phyloP scores from a whole-genome alignment of 2,797 vertebrate genomes.

The Molothrus ater region DNA sequence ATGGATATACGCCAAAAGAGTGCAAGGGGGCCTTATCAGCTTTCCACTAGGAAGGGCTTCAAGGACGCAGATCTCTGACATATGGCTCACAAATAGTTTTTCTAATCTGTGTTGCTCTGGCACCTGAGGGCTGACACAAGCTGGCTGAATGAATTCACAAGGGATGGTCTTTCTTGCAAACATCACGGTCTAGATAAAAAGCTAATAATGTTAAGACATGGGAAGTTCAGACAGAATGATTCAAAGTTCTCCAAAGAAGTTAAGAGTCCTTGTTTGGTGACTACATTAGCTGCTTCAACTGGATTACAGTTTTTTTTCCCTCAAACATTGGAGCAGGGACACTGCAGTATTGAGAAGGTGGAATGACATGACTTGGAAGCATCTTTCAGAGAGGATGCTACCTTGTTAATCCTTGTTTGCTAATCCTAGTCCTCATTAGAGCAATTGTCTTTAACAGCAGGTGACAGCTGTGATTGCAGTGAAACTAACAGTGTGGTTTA shows the following conservation, averaged over 20 bases:
- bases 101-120: not conserved
- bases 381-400: not conserved
- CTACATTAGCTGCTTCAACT: not conserved
- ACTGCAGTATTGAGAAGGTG: not conserved
- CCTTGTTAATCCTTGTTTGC: slow-evolving; percentile 18
- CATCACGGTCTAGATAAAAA: not conserved
- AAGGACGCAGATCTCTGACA: not conserved
- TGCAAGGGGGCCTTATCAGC: not conserved
- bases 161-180: not conserved
- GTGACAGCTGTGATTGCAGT: slow-evolving; percentile 19
- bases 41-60: not conserved
- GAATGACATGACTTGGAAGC: not conserved
- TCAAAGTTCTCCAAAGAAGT: not conserved
- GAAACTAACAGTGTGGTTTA: not conserved
- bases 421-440: not conserved
- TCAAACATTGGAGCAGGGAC: not conserved
- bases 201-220: not conserved
- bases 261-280: not conserved
- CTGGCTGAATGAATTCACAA: not conserved
- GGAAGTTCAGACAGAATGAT: not conserved
- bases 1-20: not conserved
- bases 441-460: slow-evolving; percentile 15
- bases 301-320: not conserved
- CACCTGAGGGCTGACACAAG: not conserved
- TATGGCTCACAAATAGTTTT: not conserved